Evolutionary conservation across 2,113 vertebrate species (phyloP), one percentile per base, ranked within the genome.

Genomic region (Xiphorhynchus elegans): DNA sequence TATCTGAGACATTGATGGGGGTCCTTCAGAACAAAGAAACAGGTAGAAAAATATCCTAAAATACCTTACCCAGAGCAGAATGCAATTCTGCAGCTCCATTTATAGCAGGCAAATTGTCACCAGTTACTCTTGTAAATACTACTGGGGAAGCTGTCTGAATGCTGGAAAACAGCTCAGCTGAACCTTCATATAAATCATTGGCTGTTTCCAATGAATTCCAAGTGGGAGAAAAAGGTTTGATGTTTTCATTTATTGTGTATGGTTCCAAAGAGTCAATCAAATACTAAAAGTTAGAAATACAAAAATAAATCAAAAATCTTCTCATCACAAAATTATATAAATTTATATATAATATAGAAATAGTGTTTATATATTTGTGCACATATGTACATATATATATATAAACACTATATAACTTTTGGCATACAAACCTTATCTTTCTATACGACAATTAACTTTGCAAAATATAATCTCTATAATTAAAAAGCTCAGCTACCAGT

Each of bases 101-200:
- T 56, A 89, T 69, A 31, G 9, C 60, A 85, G 96, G 95, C 35
- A 97, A 96, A 81, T 95, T 93, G 46, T 86, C 78, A 72, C 70
- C 90, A 78, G 94, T 88, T 19, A 96, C 67, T 49, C 64, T 97
- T 74, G 97, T 97, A 90, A 98, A 98, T 77, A 92, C 94, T 80
- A 98, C 96, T 4, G 98, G 97, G 84, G 98, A 98, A 82, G 95
- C 74, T 3, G 98, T 97, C 24, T 98, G 97, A 47, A 98, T 90
- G 86, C 97, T 97, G 46, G 97, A 94, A 95, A 97, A 97, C 81
- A 98, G 95, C 66, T 99, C 98, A 83, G 96, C 98, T 33, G 97
- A 97, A 70, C 99, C 98, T 97, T 98, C 98, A 79, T 97, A 98
- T 29, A 98, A 97, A 46, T 76, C 96, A 55, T 96, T 92, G 78